Percentiles rank a stretch among this genome's conserved stretches.
These are phyloP conservation scores for Anagrus nilaparvatae DNA, from an alignment of 1,140 invertebrate species.

Conservation along the genomic window DNA sequence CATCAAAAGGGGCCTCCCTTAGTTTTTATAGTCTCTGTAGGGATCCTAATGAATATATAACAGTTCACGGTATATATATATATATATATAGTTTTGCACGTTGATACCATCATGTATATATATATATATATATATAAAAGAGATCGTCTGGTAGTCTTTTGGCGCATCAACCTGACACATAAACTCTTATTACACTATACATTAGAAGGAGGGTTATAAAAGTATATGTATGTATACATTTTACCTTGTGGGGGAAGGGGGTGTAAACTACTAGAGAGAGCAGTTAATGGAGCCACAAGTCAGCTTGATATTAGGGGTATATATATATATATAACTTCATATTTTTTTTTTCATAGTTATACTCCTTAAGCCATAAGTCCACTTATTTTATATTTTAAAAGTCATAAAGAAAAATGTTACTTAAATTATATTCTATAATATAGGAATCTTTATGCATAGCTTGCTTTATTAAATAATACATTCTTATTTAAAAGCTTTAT, in stretches of 20 bases:
- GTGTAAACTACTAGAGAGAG: conserved; percentile 22
- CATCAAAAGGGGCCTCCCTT: too few relatives aligned
- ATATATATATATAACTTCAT: conserved; percentile 5
- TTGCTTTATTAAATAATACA: conserved; percentile 17
- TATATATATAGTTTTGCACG: too few relatives aligned
- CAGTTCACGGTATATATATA: too few relatives aligned
- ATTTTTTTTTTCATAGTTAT: conserved; percentile 7
- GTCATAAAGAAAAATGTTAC: conserved; percentile 41
- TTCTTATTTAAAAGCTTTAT: neutral
- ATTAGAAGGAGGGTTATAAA: conserved; percentile 24
- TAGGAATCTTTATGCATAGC: conserved; percentile 34
- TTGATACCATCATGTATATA: too few relatives aligned
- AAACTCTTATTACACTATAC: conserved; percentile 46
- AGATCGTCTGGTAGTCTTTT: conserved; percentile 40
- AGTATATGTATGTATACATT: too few relatives aligned
- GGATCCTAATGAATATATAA: conserved; percentile 45
- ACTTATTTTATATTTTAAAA: conserved; percentile 45
- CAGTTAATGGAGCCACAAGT: conserved; percentile 45
- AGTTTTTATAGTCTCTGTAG: too few relatives aligned
- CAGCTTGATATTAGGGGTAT: conserved; percentile 32
- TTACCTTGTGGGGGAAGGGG: neutral
- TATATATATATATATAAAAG: conserved; percentile 35
- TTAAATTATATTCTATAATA: conserved; percentile 35
- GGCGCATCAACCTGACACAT: conserved; percentile 43
- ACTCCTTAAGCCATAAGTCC: conserved; percentile 28